Evolutionary conservation across 2,797 vertebrate species (phyloP).

Genomic region (Sebastes vulpes): DNA sequence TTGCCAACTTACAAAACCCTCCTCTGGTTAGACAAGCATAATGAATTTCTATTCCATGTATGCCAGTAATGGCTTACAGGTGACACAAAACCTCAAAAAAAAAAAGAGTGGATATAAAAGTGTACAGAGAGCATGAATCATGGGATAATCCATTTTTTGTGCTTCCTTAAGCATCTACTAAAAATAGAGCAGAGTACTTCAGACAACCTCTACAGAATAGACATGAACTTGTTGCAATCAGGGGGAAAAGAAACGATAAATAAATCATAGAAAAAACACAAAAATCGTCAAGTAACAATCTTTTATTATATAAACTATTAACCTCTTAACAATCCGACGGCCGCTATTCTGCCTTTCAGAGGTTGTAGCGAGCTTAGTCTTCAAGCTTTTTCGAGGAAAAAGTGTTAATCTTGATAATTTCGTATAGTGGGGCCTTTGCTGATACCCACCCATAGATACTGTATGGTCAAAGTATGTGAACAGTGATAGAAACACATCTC

Average conservation of each 20-base stretch:
- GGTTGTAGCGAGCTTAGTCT: too few relatives aligned
- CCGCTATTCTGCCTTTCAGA: too few relatives aligned
- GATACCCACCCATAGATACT: rapidly evolving
- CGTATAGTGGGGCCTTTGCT: too few relatives aligned
- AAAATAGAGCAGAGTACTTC: not conserved
- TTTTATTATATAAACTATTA: too few relatives aligned
- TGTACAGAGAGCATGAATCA: not conserved
- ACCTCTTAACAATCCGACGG: too few relatives aligned
- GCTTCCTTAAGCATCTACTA: not conserved
- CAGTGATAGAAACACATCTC: not conserved
- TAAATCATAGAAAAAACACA: too few relatives aligned
- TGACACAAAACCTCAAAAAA: not conserved
- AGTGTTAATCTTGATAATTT: too few relatives aligned
- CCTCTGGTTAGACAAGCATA: slow-evolving; percentile 9
- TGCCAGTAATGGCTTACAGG: not conserved
- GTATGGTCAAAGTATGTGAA: not conserved
- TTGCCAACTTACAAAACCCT: not conserved
- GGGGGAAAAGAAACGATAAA: too few relatives aligned
- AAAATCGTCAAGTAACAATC: too few relatives aligned
- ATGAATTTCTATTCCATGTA: not conserved
- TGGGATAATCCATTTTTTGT: not conserved
- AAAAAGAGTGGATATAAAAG: not conserved
- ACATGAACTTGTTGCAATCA: not conserved
- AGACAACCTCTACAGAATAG: not conserved
- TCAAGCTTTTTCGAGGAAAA: too few relatives aligned